Evolutionary conservation across 2,888 invertebrate genomes (phyloP).

Genomic region (Synergus umbraculus): DNA sequence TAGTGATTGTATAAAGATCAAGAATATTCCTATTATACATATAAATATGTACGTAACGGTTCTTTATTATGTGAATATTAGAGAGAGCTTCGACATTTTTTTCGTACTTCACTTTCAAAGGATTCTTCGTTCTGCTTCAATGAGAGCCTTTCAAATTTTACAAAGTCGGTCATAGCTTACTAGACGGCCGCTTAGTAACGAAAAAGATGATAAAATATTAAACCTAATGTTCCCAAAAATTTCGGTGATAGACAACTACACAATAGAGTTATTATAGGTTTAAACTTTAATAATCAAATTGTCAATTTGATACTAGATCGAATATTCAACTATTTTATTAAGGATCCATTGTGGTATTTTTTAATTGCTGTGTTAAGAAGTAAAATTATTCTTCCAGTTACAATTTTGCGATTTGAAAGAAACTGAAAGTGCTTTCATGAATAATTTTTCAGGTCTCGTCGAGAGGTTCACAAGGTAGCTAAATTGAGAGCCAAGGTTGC

Average conservation of each 20-base stretch:
- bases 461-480: conserved; percentile 31
- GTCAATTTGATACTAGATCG: neutral
- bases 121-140: conserved; percentile 13
- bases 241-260: neutral
- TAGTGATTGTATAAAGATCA: neutral
- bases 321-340: neutral
- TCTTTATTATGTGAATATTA: conserved; percentile 4
- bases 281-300: neutral
- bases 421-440: conserved; percentile 35
- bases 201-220: conserved; percentile 3
- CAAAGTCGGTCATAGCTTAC: neutral
- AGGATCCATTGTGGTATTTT: neutral
- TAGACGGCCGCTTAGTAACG: neutral
- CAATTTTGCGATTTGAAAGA: neutral
- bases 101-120: neutral
- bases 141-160: neutral
- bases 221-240: neutral
- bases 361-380: neutral
- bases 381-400: neutral
- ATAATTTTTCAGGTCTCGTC: conserved; percentile 22
- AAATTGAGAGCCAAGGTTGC: conserved; percentile 28
- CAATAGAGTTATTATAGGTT: neutral
- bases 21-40: neutral
- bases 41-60: neutral
- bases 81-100: neutral